Conservation (phyloP, 2,888 invertebrate genomes). For the Hoplodrina ambigua region DNA sequence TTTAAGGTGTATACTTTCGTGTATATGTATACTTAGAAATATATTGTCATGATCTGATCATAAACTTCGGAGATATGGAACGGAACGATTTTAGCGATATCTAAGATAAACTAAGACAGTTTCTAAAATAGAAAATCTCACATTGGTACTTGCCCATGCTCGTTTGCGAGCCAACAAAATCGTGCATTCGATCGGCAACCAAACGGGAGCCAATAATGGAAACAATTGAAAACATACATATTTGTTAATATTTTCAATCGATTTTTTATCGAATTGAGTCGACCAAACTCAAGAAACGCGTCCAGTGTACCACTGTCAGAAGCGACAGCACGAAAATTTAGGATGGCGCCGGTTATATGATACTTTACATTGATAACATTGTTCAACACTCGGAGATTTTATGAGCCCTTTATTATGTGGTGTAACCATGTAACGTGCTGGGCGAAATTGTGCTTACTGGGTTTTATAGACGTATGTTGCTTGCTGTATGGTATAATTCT, state of each 20-base stretch:
- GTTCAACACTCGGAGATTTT: slow-evolving; percentile 84
- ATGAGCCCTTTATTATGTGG: slow-evolving; percentile 77
- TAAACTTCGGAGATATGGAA: no score
- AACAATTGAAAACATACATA: no score
- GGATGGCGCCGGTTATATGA: slow-evolving; percentile 77
- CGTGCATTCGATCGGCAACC: no score
- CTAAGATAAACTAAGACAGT: no score
- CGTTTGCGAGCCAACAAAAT: no score
- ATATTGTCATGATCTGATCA: no score
- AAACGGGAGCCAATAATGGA: no score
- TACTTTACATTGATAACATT: slow-evolving; percentile 86
- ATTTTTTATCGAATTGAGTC: background rate
- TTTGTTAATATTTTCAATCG: background rate
- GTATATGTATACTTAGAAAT: no score
- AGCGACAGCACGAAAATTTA: slow-evolving; percentile 73
- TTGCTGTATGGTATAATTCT: slow-evolving; percentile 32
- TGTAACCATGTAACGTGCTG: slow-evolving; percentile 56
- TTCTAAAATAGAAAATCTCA: no score
- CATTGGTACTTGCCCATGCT: no score
- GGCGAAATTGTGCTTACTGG: slow-evolving; percentile 27
- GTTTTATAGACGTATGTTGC: slow-evolving; percentile 34
- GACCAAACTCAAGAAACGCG: background rate
- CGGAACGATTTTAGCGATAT: no score
- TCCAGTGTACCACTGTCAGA: slow-evolving; percentile 62
- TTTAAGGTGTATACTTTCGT: no score